Evolutionary conservation across 2,888 invertebrate genomes (phyloP), one percentile per base, ranked within the genome.

Genomic region (Trypoxylon attenuatum): DNA sequence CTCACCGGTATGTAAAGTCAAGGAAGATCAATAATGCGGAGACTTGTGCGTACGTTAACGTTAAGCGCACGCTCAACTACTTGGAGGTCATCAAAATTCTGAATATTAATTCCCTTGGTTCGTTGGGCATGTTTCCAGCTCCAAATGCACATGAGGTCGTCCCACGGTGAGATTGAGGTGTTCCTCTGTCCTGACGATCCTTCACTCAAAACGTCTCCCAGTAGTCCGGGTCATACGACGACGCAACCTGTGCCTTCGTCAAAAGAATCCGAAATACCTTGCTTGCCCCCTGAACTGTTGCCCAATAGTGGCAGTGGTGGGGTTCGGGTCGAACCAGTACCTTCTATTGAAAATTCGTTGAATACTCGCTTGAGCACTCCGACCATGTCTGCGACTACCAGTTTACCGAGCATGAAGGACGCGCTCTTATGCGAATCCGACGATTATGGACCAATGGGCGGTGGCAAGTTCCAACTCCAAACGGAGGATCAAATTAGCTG

Each of bases 81-180:
- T 8, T 21, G 27, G 19, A 2, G 10, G 15, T 8, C 1, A 5
- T 25, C 18, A 27, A 41, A n/a, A 29, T 47, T 22, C 15, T n/a
- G 21, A 41, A 53, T 42, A 29, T 15, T 29, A 21, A 2, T 5
- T 29, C n/a, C n/a, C n/a, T n/a, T n/a, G n/a, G n/a, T n/a, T n/a
- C n/a, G n/a, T n/a, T n/a, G n/a, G n/a, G n/a, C n/a, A 5, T 21
- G 38, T 39, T 81, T 77, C 15, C 64, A 93, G 93, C 90, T 93
- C 76, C 92, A 94, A 89, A 96, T 98, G 87, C 94, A 96, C 88
- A 91, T 98, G 88, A 96, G 96, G 88, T 95, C 96, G 78, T 92
- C 93, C 79, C 92, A 93, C 73, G 97, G 96, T 58, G 96, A 97
- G 87, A 97, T 98, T 76, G 97, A 97, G 89, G 98, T 98, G 62